These are phyloP conservation scores for Gonioctena quinquepunctata DNA, from an alignment of 1,140 invertebrate species.

Conservation along the genomic window DNA sequence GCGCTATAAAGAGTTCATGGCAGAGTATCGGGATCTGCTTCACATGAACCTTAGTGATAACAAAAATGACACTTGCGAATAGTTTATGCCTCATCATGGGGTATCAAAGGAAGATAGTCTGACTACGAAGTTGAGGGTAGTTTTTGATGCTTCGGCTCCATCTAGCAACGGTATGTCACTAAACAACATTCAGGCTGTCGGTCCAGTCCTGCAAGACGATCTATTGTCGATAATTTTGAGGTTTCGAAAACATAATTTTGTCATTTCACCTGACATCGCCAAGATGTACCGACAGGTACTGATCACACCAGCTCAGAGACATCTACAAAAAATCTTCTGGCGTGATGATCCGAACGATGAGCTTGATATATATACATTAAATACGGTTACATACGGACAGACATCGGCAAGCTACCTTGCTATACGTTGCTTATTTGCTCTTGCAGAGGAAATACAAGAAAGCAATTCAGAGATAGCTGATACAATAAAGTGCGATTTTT, in stretches of 20 bases:
- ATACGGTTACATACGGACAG: slow-evolving; percentile 48
- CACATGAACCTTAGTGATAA: no score
- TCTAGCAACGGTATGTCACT: slow-evolving; percentile 45
- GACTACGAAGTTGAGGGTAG: slow-evolving; percentile 26
- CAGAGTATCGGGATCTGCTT: no score
- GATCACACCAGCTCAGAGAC: slow-evolving; percentile 34
- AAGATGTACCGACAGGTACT: slow-evolving; percentile 53
- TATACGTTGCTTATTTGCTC: slow-evolving; percentile 43
- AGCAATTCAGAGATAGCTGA: slow-evolving; percentile 34
- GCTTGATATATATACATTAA: slow-evolving; percentile 16
- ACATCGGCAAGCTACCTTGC: slow-evolving; percentile 48
- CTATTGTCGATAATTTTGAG: slow-evolving; percentile 49
- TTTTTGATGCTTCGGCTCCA: slow-evolving; percentile 41
- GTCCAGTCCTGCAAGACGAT: slow-evolving; percentile 53
- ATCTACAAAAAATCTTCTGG: slow-evolving; percentile 45
- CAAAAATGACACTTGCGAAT: no score
- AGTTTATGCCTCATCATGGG: no score
- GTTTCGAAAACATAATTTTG: slow-evolving; percentile 49
- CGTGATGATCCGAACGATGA: neutral
- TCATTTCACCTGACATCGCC: slow-evolving; percentile 52
- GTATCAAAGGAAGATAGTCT: no score
- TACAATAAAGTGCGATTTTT: slow-evolving; percentile 52
- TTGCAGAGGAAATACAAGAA: slow-evolving; percentile 35
- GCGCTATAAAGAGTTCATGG: no score
- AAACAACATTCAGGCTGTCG: slow-evolving; percentile 50